phyloP scores from a whole-genome alignment of 1,140 invertebrate species.

The Leguminivora glycinivorella region DNA sequence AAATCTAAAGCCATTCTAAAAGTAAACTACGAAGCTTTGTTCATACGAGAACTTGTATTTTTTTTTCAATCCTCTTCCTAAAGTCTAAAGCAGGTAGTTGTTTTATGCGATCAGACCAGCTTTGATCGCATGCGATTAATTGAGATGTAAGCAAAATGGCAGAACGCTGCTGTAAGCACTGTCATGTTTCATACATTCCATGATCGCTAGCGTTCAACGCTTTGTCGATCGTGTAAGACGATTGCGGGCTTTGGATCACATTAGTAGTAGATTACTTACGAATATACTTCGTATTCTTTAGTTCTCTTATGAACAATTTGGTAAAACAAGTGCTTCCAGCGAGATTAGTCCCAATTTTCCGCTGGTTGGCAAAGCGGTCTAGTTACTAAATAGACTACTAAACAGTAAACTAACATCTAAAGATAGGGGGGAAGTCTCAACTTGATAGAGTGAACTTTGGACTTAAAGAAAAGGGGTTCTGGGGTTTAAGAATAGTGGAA shows the following conservation, averaged over 20 bases:
- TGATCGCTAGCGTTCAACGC: no score
- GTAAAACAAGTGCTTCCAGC: conserved; percentile 42
- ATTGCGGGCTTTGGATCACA: no score
- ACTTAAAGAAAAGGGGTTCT: neutral
- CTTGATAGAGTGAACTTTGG: neutral
- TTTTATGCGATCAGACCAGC: no score
- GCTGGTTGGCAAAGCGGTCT: conserved; percentile 56
- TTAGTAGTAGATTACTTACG: neutral
- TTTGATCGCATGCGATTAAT: no score
- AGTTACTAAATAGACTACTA: conserved; percentile 1
- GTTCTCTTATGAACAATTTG: conserved; percentile 37
- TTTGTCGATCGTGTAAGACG: no score
- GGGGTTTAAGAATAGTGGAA: neutral
- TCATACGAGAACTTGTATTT: conserved; percentile 37
- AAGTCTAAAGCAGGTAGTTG: no score
- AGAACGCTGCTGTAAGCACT: no score
- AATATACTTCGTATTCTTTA: neutral
- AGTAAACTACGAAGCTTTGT: conserved; percentile 53
- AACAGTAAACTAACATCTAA: conserved; percentile 43
- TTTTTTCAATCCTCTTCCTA: neutral
- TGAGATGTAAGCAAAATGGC: no score
- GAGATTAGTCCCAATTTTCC: conserved; percentile 38
- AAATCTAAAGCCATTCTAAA: conserved; percentile 50
- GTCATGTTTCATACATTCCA: no score
- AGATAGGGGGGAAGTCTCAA: conserved; percentile 23